Evolutionary conservation across 2,113 vertebrate genomes (phyloP), one percentile per base, ranked within the genome.

Genomic region (Cyanistes caeruleus): DNA sequence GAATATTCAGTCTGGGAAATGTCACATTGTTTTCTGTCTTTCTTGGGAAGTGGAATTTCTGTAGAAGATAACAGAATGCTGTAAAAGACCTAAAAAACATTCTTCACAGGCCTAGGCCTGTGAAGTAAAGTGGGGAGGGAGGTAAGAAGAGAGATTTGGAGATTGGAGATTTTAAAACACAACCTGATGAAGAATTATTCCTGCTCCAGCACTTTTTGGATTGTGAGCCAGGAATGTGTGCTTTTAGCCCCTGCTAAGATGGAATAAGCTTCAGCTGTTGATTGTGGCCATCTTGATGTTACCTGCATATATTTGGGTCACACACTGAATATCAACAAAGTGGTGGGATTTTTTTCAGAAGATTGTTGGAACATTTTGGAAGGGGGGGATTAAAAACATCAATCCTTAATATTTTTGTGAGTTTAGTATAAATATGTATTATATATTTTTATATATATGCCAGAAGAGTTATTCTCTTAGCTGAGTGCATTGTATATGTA

Each of bases 391-490:
- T 89, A 39, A 23, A 92, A 80, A 51, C 30, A 77, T 59, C 7
- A 74, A 1, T 77, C 12, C 19, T 76, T 60, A 84, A 64, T 67
- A n/a, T 39, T 82, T 91, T 53, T 73, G 24, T 84, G 78, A 74
- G 10, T 44, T 55, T 56, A 55, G 0, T 33, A 56, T 48, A 37
- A 55, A 7, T 25, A 31, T 20, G 4, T 10, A 31, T 60, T 51
- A 30, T 49, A 24, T 87, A 24, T 88, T 64, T 79, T 93, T 80
- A 75, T 94, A 69, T 56, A 60, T 10, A 22, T 5, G 7, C 88
- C 72, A 83, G 59, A 93, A 87, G 93, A 95, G 13, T 87, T 94
- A 37, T 41, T 96, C 49, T 95, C 68, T 97, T 95, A 75, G 43
- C 24, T 85, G 58, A 78, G 44, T 28, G 6, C 48, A 70, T 15